Evolutionary conservation across 2,113 vertebrate genomes (phyloP).

Genomic region (Lepus europaeus): DNA sequence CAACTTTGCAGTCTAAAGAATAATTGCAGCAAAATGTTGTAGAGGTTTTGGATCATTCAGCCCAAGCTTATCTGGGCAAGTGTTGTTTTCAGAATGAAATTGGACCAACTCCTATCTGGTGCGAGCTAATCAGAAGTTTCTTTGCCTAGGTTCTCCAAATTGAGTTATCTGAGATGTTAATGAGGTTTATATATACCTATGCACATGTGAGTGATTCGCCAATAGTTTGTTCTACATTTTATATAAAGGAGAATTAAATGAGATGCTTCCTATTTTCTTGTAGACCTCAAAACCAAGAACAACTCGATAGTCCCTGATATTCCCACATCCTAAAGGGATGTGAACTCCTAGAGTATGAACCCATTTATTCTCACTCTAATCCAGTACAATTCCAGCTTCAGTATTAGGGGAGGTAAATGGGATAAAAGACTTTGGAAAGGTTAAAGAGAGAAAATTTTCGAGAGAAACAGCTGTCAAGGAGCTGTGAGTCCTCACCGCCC

Average conservation of each 20-base stretch:
- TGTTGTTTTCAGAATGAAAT: conserved; percentile 29
- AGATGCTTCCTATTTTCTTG: background rate
- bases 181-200: background rate
- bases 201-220: background rate
- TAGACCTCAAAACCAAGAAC: background rate
- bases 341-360: background rate
- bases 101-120: background rate
- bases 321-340: background rate
- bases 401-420: too few relatives aligned
- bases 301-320: background rate
- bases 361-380: background rate
- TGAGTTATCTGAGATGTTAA: conserved; percentile 23
- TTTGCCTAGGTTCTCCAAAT: conserved; percentile 27
- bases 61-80: background rate
- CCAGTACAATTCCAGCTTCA: background rate
- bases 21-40: conserved; percentile 31
- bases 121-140: conserved; percentile 36
- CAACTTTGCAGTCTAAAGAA: background rate
- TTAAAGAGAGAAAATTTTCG: background rate
- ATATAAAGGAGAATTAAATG: background rate
- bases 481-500: background rate
- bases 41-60: background rate
- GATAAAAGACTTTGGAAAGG: background rate
- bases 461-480: conserved; percentile 3
- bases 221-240: background rate